These are phyloP conservation scores for Urophycis tenuis DNA, from an alignment of 2,797 vertebrate species.

Conservation along the genomic window DNA sequence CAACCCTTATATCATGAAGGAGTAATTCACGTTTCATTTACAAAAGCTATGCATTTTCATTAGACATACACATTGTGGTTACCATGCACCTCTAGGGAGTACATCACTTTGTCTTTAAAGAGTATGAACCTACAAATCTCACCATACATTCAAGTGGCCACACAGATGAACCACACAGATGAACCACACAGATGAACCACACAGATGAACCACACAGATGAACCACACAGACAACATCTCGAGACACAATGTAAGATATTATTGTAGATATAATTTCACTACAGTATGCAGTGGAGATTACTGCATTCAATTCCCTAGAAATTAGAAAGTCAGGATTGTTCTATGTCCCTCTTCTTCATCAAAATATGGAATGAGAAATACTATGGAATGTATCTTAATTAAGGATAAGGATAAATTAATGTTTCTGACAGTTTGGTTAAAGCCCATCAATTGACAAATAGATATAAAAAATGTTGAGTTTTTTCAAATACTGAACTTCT, in stretches of 20 bases:
- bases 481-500: slow-evolving; percentile 55
- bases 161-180: slow-evolving; percentile 21
- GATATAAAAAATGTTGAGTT: slow-evolving; percentile 63
- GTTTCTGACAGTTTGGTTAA: slow-evolving; percentile 47
- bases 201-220: slow-evolving; percentile 14
- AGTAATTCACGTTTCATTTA: slow-evolving; percentile 36
- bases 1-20: slow-evolving; percentile 43
- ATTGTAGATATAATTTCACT: slow-evolving; percentile 40
- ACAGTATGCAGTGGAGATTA: slow-evolving; percentile 45
- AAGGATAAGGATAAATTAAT: slow-evolving; percentile 47
- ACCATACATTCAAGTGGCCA: slow-evolving; percentile 28
- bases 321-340: slow-evolving; percentile 33
- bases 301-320: slow-evolving; percentile 36
- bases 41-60: slow-evolving; percentile 42
- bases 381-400: slow-evolving; percentile 43
- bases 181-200: slow-evolving; percentile 26
- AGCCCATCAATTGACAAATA: slow-evolving; percentile 55
- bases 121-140: slow-evolving; percentile 47
- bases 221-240: slow-evolving; percentile 26
- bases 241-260: slow-evolving; percentile 41
- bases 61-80: slow-evolving; percentile 55
- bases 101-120: slow-evolving; percentile 54
- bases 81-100: slow-evolving; percentile 62
- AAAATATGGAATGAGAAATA: slow-evolving; percentile 41
- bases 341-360: slow-evolving; percentile 29